Evolutionary conservation across 2,888 invertebrate genomes (phyloP), one percentile per base, ranked within the genome.

Genomic region (Orthosia incerta): DNA sequence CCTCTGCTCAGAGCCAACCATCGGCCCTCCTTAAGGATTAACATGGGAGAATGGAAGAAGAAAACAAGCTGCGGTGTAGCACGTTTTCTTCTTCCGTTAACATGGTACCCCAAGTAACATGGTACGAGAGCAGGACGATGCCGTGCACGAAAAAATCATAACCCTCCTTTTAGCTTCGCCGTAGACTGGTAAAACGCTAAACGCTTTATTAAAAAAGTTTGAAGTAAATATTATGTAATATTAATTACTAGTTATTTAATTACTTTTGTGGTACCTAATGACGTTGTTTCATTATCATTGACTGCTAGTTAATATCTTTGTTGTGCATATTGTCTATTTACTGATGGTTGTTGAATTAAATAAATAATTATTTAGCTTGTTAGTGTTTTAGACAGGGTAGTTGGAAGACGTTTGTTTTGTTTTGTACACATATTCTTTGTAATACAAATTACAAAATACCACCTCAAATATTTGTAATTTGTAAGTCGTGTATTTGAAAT

Each of bases 261-360:
- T 48, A 5, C 16, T 48, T 57, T 56, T 65, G 46, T 56, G 56
- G 23, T 56, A 20, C 39, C 3, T 64, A 46, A 71, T 71, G 46
- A 64, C 55, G 31, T 61, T 71, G 50, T 64, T 39, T 31, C 18
- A 46, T 46, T 69, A 60, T 39, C 39, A 72, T 48, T 74, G 53
- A 50, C 15, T 53, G 50, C 55, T 18, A 65, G 46, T 26, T 65
- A 56, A 77, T 60, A 56, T 16, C 46, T 66, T 72, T 60, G 61
- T 77, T 62, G 65, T 12, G 18, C 53, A 63, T 59, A 72, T 67
- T 53, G 23, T 60, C 63, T 60, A 73, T 57, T 62, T 26, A 51
- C 15, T 16, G 23, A 48, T 31, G 39, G 39, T 55, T n/a, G 45
- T 55, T 51, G 4, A 48, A 46, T 59, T 74, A 53, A 75, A 66